Evolutionary conservation across 1,140 invertebrate genomes (phyloP), one percentile per base, ranked within the genome.

Genomic region (Phymorhynchus buccinoides): DNA sequence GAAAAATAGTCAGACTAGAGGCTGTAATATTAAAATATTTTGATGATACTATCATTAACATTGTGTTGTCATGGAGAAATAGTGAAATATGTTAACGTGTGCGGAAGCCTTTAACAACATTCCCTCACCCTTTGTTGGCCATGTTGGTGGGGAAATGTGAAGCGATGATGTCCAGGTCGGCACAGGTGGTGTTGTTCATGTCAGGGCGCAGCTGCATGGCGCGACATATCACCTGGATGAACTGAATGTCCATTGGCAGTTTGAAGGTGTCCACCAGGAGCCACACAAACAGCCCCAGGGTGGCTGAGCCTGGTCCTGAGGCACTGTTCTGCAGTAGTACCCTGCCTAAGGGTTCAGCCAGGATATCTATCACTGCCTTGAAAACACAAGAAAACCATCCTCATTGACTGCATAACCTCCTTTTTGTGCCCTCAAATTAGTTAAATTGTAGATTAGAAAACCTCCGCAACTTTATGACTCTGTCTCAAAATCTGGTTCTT

Each of bases 111-210:
- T n/a, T n/a, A n/a, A n/a, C n/a, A n/a, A n/a, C n/a, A n/a, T n/a
- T n/a, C n/a, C n/a, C 30, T 39, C 16, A 78, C 75, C 39, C n/a
- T n/a, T n/a, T 78, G 75, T 78, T 44, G 30, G 27, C 35, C 75
- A 78, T 78, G 37, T 12, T 44, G 37, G 37, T 27, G 12, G 75
- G 75, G 39, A 41, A 78, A 42, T 78, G 75, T 42, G 42, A 41
- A 14, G 37, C n/a, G 12, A 78, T 30, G 9, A 6, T 44, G 39
- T 78, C 75, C 37, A 78, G 37, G 22, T 78, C 75, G n/a, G 37
- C 75, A 78, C 75, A 78, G 37, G 75, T 78, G 4, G 37, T 78
- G 75, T 78, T 41, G 39, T 42, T 78, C 35, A 78, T 78, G 37
- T 22, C 39, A 12, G 75, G 75, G 4, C 42, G 41, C 16, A 78